phyloP scores from a whole-genome alignment of 53 echinoderm and acorn worm genomes.

The Antedon mediterranea region DNA sequence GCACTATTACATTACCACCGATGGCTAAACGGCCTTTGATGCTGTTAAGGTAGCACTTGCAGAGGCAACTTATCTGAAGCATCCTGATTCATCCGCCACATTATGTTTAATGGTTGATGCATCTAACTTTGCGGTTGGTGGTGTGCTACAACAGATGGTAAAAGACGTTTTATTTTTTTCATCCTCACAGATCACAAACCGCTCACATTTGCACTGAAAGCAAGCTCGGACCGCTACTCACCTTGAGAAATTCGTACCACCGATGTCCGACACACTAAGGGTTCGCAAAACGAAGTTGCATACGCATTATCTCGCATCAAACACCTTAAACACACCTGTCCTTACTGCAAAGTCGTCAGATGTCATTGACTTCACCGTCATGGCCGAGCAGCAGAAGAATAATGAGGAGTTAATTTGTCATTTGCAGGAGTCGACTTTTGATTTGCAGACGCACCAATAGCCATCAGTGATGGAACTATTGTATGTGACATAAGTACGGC shows the following conservation, averaged over 20 bases:
- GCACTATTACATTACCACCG: not conserved
- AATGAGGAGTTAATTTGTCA: too few relatives aligned
- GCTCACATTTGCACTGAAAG: not conserved
- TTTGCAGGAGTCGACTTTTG: too few relatives aligned
- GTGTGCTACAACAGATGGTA: too few relatives aligned
- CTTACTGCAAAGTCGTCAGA: too few relatives aligned
- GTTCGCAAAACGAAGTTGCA: conserved; percentile 8
- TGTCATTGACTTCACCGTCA: too few relatives aligned
- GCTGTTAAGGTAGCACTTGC: conserved; percentile 9
- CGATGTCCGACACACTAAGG: conserved; percentile 9
- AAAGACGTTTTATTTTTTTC: conserved; percentile 4
- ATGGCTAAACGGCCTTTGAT: not conserved
- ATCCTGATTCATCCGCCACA: conserved; percentile 7
- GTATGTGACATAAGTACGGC: not conserved
- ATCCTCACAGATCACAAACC: conserved; percentile 22
- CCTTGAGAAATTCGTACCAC: conserved; percentile 4
- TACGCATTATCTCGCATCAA: conserved; percentile 9
- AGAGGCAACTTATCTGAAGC: conserved; percentile 8
- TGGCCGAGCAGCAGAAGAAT: too few relatives aligned
- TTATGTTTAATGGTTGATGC: conserved; percentile 22
- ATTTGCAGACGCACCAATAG: too few relatives aligned
- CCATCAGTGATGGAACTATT: not conserved
- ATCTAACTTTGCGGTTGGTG: conserved; percentile 9
- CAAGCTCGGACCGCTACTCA: conserved; percentile 6
- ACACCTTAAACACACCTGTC: too few relatives aligned